Base-by-base conservation (phyloP, 2,797 vertebrate species). In the Sebastes flavidus region DNA sequence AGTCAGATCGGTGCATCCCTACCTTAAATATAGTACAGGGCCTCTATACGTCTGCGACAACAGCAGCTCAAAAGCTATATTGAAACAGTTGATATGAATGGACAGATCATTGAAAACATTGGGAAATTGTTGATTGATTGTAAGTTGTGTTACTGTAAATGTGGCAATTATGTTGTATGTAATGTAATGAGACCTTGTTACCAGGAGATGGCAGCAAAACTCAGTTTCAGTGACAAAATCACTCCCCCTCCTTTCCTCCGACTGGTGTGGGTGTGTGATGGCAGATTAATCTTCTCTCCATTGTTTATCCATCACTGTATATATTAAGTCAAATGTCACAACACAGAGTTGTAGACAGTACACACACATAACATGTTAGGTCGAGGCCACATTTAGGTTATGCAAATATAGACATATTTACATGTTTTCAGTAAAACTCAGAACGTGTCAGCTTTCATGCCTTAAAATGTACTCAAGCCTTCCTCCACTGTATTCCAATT, bases 171-270 rank as follows among this genome's bases (percentile, higher is more conserved):
- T 71, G 25, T 27, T 30, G 18, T 13, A 8, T 24, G 13, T 58
- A 10, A 63, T 86, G 91, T 88, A 89, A 81, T 89, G 14, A 36
- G 3, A 30, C 8, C 0, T 32, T 72, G 4, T 13, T 1, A 65
- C 91, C 94, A 93, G 80, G 5, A 93, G 94, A 94, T 94, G 93
- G 91, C 85, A 86, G 93, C 92, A 94, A 54, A 77, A 60, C 49
- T 73, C 52, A 82, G 60, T 63, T 65, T 65, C 62, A 73, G 29
- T 46, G 46, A 32, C 60, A 78, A 36, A 72, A 59, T 38, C 4
- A 13, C 61, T 38, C 42, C 12, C 6, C 30, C n/a, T 59, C 25
- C 5, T 20, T 75, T 11, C 71, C n/a, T 72, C 62, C 55, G 49
- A 36, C 34, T 52, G 20, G 54, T 38, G 42, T 83, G 69, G 65